Percentiles rank a stretch among this genome's conserved stretches.
These are phyloP conservation scores for Helogale parvula DNA, from an alignment of 2,113 vertebrate genomes.

Conservation along the genomic window DNA sequence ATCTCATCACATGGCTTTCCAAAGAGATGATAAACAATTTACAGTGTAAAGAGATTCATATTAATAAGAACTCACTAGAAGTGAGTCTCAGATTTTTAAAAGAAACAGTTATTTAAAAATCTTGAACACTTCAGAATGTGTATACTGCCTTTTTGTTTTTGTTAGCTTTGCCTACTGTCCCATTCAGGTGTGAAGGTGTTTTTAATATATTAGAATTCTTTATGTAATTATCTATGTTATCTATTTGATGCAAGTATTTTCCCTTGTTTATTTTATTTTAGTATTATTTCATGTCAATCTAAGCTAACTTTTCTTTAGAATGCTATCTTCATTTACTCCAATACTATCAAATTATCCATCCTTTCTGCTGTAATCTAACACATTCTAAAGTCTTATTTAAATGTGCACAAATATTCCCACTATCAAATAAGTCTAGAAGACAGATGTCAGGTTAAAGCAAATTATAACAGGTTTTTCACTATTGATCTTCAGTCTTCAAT, in stretches of 20 bases:
- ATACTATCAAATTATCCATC: background rate
- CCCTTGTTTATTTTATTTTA: background rate
- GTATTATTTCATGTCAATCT: background rate
- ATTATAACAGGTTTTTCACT: background rate
- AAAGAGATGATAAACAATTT: background rate
- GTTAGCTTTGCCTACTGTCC: background rate
- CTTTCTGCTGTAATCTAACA: slow-evolving; percentile 13
- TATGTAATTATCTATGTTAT: background rate
- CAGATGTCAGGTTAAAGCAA: background rate
- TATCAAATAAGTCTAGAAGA: background rate
- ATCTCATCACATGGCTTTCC: background rate
- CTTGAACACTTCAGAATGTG: background rate
- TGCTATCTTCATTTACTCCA: background rate
- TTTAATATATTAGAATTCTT: background rate
- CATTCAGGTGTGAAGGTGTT: background rate
- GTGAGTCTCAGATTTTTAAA: background rate
- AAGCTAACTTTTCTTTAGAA: slow-evolving; percentile 21
- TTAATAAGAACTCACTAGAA: background rate
- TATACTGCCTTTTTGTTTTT: background rate
- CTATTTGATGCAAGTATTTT: background rate
- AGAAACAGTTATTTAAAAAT: background rate
- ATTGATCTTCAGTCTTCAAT: background rate
- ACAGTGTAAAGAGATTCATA: background rate
- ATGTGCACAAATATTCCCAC: background rate
- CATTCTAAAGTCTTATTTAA: background rate